phyloP scores from a whole-genome alignment of 1,140 invertebrate genomes.

The Drosophila tsacasi region DNA sequence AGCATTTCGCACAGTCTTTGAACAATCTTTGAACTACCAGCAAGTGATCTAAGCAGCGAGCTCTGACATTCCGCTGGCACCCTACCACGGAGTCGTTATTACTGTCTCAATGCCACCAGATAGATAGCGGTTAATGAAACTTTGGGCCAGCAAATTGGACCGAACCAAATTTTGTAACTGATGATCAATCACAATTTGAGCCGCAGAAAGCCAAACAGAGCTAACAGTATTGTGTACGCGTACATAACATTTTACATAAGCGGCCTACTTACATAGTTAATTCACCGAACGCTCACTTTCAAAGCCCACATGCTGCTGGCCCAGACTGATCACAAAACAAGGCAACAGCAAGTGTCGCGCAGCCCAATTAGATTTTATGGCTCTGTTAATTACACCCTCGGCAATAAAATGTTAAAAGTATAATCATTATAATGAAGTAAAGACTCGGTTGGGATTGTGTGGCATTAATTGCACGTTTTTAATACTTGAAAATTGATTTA shows the following conservation, averaged over 20 bases:
- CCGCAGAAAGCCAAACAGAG: constrained; percentile 20
- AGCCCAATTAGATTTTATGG: constrained; percentile 27
- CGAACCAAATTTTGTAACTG: constrained; percentile 32
- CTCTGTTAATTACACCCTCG: constrained; percentile 16
- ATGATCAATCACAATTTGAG: constrained; percentile 37
- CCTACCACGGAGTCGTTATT: constrained; percentile 30
- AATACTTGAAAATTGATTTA: neutral
- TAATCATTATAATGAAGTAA: constrained; percentile 1
- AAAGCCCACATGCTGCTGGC: constrained; percentile 28
- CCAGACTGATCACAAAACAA: constrained; percentile 9
- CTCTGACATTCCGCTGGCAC: constrained; percentile 14
- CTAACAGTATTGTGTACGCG: constrained; percentile 23
- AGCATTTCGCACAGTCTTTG: constrained; percentile 30
- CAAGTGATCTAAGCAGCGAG: constrained; percentile 28
- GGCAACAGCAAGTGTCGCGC: constrained; percentile 23
- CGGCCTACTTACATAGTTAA: constrained; percentile 40
- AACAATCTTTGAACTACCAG: constrained; percentile 33
- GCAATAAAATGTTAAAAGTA: constrained; percentile 13
- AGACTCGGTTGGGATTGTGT: neutral
- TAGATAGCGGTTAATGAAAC: constrained; percentile 28
- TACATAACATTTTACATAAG: constrained; percentile 37
- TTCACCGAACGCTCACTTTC: constrained; percentile 36
- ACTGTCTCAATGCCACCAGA: constrained; percentile 43
- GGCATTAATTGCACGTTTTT: neutral
- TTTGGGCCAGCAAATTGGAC: constrained; percentile 26